Evolutionary conservation across 2,113 vertebrate genomes (phyloP).

Genomic region (Syngnathus scovelli): DNA sequence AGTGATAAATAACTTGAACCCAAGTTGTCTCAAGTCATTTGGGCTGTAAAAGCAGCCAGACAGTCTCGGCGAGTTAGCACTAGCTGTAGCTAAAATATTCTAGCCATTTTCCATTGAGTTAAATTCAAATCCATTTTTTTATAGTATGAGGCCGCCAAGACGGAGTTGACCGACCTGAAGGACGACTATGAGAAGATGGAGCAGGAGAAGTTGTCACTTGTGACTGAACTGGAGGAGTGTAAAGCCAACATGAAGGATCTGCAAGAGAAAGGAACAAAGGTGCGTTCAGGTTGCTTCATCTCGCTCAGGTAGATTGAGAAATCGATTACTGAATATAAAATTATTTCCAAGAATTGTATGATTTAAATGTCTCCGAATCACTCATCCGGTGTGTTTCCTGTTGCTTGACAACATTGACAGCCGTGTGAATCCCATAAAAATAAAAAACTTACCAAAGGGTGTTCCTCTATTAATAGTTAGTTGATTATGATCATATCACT

Average conservation of each 20-base stretch:
- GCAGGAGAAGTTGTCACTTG: constrained; percentile 82
- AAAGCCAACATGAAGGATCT: constrained; percentile 87
- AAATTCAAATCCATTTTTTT: not conserved
- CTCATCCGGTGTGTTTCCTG: constrained; percentile 11
- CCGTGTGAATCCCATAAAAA: constrained; percentile 8
- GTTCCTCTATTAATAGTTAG: constrained; percentile 51
- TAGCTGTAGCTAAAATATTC: too few relatives aligned
- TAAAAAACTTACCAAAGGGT: constrained; percentile 27
- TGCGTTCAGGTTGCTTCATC: constrained; percentile 62
- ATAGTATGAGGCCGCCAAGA: constrained; percentile 83
- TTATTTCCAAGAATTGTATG: constrained; percentile 12
- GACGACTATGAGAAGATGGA: constrained; percentile 80
- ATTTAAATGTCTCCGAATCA: not conserved
- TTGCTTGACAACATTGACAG: constrained; percentile 31
- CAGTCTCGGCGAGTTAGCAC: too few relatives aligned
- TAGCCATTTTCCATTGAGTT: too few relatives aligned
- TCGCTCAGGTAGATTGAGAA: not conserved
- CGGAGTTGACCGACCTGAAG: constrained; percentile 82
- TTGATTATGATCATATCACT: constrained; percentile 95
- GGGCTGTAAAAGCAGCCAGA: too few relatives aligned
- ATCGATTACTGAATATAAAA: not conserved
- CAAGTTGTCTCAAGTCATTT: too few relatives aligned
- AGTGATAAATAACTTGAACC: too few relatives aligned
- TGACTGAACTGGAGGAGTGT: constrained; percentile 86
- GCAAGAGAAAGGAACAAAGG: constrained; percentile 87